Evolutionary conservation across 2,888 invertebrate species (phyloP).

Genomic region (Rapana venosa): DNA sequence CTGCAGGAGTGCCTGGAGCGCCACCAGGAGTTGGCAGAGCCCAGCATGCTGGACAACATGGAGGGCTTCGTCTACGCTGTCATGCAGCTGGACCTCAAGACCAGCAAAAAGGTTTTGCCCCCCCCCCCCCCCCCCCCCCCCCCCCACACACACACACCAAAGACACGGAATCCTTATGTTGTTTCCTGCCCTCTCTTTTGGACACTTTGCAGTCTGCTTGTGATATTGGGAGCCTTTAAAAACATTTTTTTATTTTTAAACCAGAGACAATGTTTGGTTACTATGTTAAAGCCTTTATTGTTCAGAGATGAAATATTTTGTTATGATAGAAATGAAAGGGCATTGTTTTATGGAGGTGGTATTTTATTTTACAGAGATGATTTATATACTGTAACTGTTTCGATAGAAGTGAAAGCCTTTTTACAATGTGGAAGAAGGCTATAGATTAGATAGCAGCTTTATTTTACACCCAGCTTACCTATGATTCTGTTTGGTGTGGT

Average conservation of each 20-base stretch:
- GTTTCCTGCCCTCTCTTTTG: background rate
- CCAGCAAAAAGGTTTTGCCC: slow-evolving; percentile 70
- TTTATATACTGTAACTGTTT: no score
- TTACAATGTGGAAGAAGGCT: no score
- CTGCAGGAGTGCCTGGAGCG: slow-evolving; percentile 62
- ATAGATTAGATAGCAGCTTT: no score
- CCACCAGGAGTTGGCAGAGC: slow-evolving; percentile 71
- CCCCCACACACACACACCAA: background rate
- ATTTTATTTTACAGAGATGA: no score
- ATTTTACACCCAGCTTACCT: no score
- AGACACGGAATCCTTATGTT: background rate
- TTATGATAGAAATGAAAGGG: no score
- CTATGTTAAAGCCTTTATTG: no score
- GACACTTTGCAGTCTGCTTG: background rate
- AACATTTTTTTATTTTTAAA: background rate
- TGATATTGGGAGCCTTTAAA: background rate
- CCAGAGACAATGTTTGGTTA: no score
- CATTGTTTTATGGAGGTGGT: no score
- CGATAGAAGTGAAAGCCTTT: no score
- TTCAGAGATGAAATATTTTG: no score
- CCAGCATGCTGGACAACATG: slow-evolving; percentile 70
- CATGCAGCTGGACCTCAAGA: slow-evolving; percentile 65
- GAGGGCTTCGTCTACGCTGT: slow-evolving; percentile 66
- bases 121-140: background rate
- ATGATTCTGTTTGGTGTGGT: no score